These are phyloP conservation scores for Eupsittula cactorum DNA, from an alignment of 2,113 vertebrate genomes.

Conservation along the genomic window DNA sequence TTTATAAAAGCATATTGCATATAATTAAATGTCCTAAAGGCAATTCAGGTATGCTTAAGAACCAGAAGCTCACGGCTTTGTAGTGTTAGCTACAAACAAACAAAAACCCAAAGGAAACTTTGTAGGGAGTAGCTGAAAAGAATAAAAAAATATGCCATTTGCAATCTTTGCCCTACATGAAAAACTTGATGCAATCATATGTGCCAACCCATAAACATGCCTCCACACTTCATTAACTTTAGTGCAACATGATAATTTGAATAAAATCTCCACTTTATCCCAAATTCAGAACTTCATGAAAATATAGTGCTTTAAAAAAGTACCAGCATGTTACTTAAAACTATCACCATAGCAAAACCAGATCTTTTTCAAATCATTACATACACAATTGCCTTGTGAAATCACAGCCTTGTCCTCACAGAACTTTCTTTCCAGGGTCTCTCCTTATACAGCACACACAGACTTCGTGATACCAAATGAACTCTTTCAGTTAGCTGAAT, in stretches of 20 bases:
- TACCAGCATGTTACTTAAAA: background rate
- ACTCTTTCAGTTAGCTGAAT: background rate
- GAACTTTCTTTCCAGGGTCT: background rate
- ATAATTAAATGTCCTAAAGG: background rate
- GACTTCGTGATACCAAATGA: background rate
- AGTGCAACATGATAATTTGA: background rate
- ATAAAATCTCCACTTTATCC: background rate
- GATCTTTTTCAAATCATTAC: background rate
- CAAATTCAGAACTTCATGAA: conserved; percentile 4
- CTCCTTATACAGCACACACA: background rate
- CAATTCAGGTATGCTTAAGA: background rate
- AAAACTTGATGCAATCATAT: background rate
- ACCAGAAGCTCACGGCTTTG: background rate
- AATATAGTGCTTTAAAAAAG: background rate
- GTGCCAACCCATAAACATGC: background rate
- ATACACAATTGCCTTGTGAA: background rate
- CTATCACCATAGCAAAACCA: background rate
- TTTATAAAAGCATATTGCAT: background rate
- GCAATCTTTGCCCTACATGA: background rate
- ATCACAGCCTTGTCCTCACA: background rate
- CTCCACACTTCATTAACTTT: background rate
- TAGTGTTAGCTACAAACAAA: background rate
- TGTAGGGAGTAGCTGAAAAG: background rate
- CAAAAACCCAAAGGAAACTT: background rate
- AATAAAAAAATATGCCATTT: background rate